Evolutionary conservation across 2,113 vertebrate species (phyloP).

Genomic region (Geococcyx californianus): DNA sequence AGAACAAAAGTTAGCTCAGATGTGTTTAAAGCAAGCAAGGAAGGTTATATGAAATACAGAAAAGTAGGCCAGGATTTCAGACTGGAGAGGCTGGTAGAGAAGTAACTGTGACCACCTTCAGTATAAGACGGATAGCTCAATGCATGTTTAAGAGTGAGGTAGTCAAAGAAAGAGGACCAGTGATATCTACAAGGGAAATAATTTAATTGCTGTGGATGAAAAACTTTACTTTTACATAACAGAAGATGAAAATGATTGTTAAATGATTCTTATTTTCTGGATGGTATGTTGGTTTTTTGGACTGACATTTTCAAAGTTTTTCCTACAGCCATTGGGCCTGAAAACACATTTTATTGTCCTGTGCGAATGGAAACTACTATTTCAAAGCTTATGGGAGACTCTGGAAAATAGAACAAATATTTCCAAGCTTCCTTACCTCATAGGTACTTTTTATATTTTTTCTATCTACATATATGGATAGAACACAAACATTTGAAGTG

Average conservation of each 20-base stretch:
- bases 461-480: neutral
- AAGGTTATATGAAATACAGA: neutral
- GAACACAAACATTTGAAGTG: neutral
- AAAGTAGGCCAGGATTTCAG: neutral
- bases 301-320: neutral
- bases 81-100: neutral
- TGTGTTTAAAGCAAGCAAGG: neutral
- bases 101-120: neutral
- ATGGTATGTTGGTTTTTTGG: neutral
- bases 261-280: neutral
- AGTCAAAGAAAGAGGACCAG: neutral
- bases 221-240: neutral
- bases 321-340: neutral
- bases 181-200: neutral
- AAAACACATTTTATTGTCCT: neutral
- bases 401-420: neutral
- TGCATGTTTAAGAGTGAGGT: fast-evolving
- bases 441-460: neutral
- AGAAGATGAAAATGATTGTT: neutral
- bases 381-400: neutral
- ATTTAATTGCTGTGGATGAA: neutral
- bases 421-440: neutral
- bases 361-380: neutral
- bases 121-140: neutral
- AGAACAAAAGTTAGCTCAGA: neutral